Percentiles rank a stretch among this genome's conserved stretches.
Evolutionary conservation across 1,140 invertebrate genomes (phyloP).

Genomic region (Platyura marginata): DNA sequence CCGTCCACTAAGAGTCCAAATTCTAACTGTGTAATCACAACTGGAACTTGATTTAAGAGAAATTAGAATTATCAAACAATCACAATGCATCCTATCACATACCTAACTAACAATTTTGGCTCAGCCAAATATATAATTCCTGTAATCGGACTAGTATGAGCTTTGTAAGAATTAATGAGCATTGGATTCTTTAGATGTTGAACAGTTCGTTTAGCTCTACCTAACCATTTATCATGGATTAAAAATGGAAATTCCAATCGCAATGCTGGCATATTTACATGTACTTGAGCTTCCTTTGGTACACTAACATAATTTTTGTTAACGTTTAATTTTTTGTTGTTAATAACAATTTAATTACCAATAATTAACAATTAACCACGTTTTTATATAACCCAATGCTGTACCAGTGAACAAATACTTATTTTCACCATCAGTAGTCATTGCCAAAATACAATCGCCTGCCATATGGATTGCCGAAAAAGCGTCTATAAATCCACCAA

Average conservation of each 20-base stretch:
- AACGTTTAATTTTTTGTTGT: neutral
- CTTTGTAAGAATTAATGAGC: conserved; percentile 42
- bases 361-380: conserved; percentile 48
- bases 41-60: conserved; percentile 34
- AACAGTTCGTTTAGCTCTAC: conserved; percentile 39
- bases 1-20: conserved; percentile 46
- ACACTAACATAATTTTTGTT: conserved; percentile 6
- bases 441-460: conserved; percentile 42
- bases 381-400: conserved; percentile 46
- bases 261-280: conserved; percentile 34
- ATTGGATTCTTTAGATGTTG: conserved; percentile 37
- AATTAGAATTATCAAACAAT: neutral
- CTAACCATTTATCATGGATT: conserved; percentile 35
- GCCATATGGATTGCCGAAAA: conserved; percentile 42
- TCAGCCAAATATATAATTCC: conserved; percentile 36
- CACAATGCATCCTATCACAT: conserved; percentile 4
- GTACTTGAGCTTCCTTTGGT: conserved; percentile 17
- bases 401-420: conserved; percentile 47
- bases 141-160: conserved; percentile 36
- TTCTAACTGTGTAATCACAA: conserved; percentile 43
- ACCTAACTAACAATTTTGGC: conserved; percentile 38
- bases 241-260: conserved; percentile 49
- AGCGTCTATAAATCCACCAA: conserved; percentile 35
- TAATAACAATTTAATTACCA: conserved; percentile 11
- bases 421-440: conserved; percentile 41